A percentile compares a stretch with the other conserved stretches of the same genome.
phyloP scores from a whole-genome alignment of 2,797 vertebrate species.

The Phataginus tetradactyla region DNA sequence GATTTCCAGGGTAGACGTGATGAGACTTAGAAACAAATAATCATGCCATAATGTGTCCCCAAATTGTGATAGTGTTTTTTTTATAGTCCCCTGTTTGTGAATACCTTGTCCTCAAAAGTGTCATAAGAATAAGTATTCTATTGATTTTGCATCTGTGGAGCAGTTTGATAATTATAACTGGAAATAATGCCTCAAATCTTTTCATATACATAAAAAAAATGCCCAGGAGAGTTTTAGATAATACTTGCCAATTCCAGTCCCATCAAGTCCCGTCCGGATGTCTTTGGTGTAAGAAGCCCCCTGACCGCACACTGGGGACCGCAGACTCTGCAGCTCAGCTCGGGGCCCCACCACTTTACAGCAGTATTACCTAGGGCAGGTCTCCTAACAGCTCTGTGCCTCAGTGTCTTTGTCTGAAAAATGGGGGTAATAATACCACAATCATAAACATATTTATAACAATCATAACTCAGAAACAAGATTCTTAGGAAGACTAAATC shows the following conservation, averaged over 20 bases:
- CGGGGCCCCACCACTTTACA: background rate
- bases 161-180: background rate
- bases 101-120: background rate
- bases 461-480: no score
- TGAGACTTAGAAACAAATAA: background rate
- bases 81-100: background rate
- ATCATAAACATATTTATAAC: background rate
- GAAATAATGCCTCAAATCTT: conserved; percentile 1
- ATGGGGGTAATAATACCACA: background rate
- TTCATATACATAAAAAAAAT: background rate
- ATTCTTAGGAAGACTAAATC: background rate
- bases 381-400: background rate
- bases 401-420: background rate
- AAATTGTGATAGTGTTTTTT: background rate
- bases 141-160: background rate
- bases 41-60: background rate
- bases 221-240: background rate
- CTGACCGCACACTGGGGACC: background rate
- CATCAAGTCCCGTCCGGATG: background rate
- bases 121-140: background rate
- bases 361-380: background rate
- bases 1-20: background rate
- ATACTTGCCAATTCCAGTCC: background rate
- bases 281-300: background rate
- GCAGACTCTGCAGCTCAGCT: background rate